Conservation (phyloP, 1,140 invertebrate genomes). For the Globodera rostochiensis region DNA sequence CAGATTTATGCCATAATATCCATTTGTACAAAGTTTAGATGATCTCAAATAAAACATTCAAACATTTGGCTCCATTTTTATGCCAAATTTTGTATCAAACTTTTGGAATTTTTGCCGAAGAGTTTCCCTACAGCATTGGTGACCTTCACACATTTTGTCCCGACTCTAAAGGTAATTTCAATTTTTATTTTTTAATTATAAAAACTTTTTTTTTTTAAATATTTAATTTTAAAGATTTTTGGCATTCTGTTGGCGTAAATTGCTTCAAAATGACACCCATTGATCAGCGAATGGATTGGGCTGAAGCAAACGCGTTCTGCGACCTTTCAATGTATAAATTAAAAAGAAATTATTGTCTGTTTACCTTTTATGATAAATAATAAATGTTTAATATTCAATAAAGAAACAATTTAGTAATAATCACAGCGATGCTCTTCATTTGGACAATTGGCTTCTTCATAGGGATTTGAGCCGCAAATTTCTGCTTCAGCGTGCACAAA, state of each 20-base stretch:
- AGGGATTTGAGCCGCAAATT: constrained; percentile 18
- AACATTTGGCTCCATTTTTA: neutral
- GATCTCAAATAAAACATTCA: neutral
- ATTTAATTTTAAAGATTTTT: constrained; percentile 14
- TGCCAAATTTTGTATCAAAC: neutral
- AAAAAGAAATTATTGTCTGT: neutral
- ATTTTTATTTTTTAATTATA: neutral
- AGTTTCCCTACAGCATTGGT: constrained; percentile 28
- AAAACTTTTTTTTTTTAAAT: neutral
- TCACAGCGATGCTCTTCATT: constrained; percentile 14
- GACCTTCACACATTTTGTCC: constrained; percentile 26
- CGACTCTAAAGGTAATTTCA: constrained; percentile 19
- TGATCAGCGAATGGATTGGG: constrained; percentile 16
- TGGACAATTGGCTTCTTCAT: constrained; percentile 37
- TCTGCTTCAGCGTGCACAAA: neutral
- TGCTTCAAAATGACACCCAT: constrained; percentile 8
- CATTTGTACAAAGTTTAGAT: neutral
- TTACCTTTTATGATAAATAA: neutral
- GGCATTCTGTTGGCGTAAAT: constrained; percentile 9
- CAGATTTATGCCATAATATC: too few relatives aligned
- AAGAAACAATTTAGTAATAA: constrained; percentile 19
- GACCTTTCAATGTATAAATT: neutral
- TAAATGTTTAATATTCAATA: too few relatives aligned
- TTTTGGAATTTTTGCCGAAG: constrained; percentile 18
- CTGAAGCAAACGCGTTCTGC: constrained; percentile 14